phyloP scores from a whole-genome alignment of 1,140 invertebrate genomes.

The Trichonephila clavipes region DNA sequence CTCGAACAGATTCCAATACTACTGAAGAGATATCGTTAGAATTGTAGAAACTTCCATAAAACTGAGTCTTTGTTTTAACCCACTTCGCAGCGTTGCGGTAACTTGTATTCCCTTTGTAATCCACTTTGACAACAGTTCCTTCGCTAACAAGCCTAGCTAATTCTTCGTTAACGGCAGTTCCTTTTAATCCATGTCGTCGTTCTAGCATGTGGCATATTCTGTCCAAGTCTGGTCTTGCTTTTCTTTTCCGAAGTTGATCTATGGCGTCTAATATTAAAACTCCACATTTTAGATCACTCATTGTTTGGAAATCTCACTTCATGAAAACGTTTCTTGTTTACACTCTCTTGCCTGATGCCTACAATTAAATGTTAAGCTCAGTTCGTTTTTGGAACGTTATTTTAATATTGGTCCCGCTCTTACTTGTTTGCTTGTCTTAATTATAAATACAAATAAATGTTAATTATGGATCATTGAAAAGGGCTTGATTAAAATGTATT shows the following conservation, averaged over 20 bases:
- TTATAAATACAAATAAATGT: too few relatives aligned
- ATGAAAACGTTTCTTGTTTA: background rate
- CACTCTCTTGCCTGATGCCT: background rate
- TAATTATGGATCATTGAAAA: too few relatives aligned
- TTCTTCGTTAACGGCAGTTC: conserved; percentile 87
- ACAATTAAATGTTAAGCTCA: background rate
- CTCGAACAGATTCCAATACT: conserved; percentile 79
- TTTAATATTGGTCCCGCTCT: too few relatives aligned
- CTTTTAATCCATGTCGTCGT: conserved; percentile 87
- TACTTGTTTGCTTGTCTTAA: too few relatives aligned
- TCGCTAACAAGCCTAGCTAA: conserved; percentile 88
- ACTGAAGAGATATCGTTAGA: conserved; percentile 78
- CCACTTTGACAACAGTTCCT: conserved; percentile 90
- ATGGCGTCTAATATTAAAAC: conserved; percentile 90
- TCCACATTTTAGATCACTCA: conserved; percentile 82
- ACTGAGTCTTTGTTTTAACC: conserved; percentile 81
- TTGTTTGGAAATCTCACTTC: background rate
- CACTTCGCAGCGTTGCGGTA: conserved; percentile 88
- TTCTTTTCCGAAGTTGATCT: conserved; percentile 89
- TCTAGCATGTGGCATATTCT: conserved; percentile 90
- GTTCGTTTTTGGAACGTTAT: background rate
- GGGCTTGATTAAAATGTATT: too few relatives aligned
- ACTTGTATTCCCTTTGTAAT: conserved; percentile 92
- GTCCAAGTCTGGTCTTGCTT: conserved; percentile 90
- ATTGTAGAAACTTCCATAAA: conserved; percentile 79